Evolutionary conservation across 2,113 vertebrate species (phyloP).

Genomic region (Amphiprion ocellaris): DNA sequence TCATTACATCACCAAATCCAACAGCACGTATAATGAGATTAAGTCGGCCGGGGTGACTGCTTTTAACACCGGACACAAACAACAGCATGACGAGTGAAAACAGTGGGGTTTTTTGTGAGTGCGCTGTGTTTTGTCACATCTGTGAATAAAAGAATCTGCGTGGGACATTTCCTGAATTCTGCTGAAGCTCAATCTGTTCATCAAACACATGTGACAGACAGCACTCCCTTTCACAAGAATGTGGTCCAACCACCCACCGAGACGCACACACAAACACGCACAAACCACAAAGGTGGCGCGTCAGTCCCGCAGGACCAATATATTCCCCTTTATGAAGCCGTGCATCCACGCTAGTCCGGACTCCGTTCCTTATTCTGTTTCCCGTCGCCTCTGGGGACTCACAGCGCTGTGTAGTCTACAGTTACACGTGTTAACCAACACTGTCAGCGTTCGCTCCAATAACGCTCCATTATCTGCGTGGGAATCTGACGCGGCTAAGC

Average conservation of each 20-base stretch:
- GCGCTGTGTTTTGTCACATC: slow-evolving; percentile 39
- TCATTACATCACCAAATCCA: slow-evolving; percentile 49
- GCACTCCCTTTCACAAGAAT: slow-evolving; percentile 79
- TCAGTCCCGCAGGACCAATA: slow-evolving; percentile 58
- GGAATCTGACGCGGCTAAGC: slow-evolving; percentile 36
- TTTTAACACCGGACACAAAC: slow-evolving; percentile 5
- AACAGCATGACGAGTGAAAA: neutral
- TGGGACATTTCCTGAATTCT: slow-evolving; percentile 69
- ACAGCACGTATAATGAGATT: slow-evolving; percentile 37
- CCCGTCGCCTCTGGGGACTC: slow-evolving; percentile 31
- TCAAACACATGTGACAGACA: slow-evolving; percentile 72
- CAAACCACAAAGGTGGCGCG: slow-evolving; percentile 45
- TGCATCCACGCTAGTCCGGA: slow-evolving; percentile 21
- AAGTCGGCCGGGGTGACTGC: slow-evolving; percentile 11
- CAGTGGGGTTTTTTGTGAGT: no score
- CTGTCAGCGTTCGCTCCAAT: slow-evolving; percentile 33
- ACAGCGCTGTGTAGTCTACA: slow-evolving; percentile 21
- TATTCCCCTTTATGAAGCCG: slow-evolving; percentile 54
- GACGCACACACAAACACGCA: slow-evolving; percentile 36
- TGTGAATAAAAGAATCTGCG: slow-evolving; percentile 71
- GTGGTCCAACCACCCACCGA: slow-evolving; percentile 69
- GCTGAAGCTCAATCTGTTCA: slow-evolving; percentile 61
- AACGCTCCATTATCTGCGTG: slow-evolving; percentile 31
- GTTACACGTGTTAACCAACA: slow-evolving; percentile 47
- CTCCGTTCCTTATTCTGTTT: slow-evolving; percentile 23